Evolutionary conservation across 2,797 vertebrate species (phyloP).

Genomic region (Capromys pilorides): DNA sequence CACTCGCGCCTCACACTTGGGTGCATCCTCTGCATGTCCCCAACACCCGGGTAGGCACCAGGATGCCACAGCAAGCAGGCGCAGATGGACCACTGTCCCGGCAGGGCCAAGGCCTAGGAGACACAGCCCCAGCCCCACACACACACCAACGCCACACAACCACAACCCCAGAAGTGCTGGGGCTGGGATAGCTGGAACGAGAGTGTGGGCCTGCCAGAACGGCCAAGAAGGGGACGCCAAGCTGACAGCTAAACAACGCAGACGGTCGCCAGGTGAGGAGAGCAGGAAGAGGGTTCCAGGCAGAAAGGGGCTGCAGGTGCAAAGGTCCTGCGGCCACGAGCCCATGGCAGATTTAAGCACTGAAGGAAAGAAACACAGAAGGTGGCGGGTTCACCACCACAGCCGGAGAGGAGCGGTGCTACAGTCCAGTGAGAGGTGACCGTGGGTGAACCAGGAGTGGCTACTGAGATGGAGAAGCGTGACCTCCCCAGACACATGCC

Average conservation of each 20-base stretch:
- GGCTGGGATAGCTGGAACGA: background rate
- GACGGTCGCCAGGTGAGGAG: background rate
- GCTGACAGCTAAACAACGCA: background rate
- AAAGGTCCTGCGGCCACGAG: conserved; percentile 26
- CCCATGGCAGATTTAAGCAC: background rate
- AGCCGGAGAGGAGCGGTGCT: background rate
- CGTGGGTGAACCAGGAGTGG: background rate
- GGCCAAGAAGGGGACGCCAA: background rate
- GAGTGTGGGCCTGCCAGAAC: background rate
- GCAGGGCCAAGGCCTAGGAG: accelerated
- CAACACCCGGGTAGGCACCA: background rate
- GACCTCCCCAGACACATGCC: background rate
- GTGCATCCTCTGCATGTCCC: background rate
- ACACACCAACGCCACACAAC: background rate
- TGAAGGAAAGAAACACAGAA: background rate
- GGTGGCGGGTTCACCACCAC: too few species aligned
- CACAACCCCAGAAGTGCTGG: background rate
- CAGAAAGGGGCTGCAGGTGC: background rate
- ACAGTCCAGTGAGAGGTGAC: background rate
- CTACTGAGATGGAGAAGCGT: background rate
- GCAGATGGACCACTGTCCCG: background rate
- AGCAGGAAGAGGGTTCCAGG: background rate
- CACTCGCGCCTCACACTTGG: background rate
- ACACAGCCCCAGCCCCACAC: background rate
- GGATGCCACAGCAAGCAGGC: background rate